Evolutionary conservation across 2,888 invertebrate genomes (phyloP), one percentile per base, ranked within the genome.

Genomic region (Brachyopa scutellaris): DNA sequence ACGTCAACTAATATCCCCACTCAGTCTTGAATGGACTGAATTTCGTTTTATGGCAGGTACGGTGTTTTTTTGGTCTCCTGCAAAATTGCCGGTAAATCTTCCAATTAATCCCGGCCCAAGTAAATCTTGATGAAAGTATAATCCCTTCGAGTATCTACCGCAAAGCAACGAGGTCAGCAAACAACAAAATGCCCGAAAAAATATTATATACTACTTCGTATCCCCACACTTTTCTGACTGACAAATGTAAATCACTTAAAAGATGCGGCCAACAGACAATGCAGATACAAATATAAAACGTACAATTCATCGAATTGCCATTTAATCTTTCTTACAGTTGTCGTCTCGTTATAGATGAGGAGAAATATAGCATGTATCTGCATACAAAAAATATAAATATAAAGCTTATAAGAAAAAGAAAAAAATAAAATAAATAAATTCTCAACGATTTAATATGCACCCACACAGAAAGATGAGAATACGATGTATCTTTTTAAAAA

Each of bases 241-340:
- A 82, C 76, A 66, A 82, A 82, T 82, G 82, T 77, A 82, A 82
- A 82, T 82, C 82, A 82, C 82, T 77, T 66, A 51, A 66, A 17
- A 17, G 76, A 64, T 59, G 38, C 76, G 67, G 67, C 57, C 57
- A 29, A 19, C 57, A 15, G 49, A 76, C 55, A 42, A 59, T 49
- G 40, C 66, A 61, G 61, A 73, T 49, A 53, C 42, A 67, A n/a
- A 9, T n/a, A 70, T 78, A 66, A 72, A 66, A 72, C 47, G 66
- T 72, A 66, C 57, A 76, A 70, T 70, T 76, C 70, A 82, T 77
- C 61, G 77, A 82, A 77, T 82, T 72, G 61, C 66, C 31, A 70
- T 82, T 82, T 72, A 82, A 82, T 82, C 62, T 77, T 59, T 38
- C 31, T 47, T 55, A 36, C 61, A 62, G 47, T 55, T 36, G 38